These are phyloP conservation scores for Papilio helenus DNA, from an alignment of 1,140 invertebrate genomes.

Conservation along the genomic window DNA sequence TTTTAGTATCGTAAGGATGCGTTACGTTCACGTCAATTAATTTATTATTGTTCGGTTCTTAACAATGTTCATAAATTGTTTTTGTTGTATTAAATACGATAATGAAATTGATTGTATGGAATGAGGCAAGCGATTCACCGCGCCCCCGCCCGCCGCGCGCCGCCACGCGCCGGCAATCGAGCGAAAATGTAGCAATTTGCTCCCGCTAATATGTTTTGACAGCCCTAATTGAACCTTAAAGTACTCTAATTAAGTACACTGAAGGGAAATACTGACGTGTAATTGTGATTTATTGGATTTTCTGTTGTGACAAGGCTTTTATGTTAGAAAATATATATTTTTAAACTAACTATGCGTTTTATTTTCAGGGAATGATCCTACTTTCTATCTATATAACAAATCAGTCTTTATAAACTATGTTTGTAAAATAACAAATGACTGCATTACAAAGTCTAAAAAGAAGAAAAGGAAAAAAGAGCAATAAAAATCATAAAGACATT, in stretches of 20 bases:
- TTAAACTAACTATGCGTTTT: neutral
- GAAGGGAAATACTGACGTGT: conserved; percentile 30
- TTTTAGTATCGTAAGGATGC: neutral
- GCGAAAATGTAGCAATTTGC: conserved; percentile 34
- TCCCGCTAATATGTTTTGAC: conserved; percentile 51
- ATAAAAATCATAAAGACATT: too few relatives aligned
- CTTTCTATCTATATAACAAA: too few relatives aligned
- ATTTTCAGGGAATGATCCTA: neutral
- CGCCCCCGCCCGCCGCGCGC: neutral
- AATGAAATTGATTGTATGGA: conserved; percentile 28
- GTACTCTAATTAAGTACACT: conserved; percentile 41
- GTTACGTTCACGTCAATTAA: neutral
- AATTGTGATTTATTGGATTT: conserved; percentile 38
- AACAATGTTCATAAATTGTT: conserved; percentile 15
- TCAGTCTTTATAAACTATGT: too few relatives aligned
- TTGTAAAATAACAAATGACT: too few relatives aligned
- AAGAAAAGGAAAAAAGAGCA: too few relatives aligned
- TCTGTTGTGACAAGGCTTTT: conserved; percentile 21
- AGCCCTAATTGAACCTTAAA: conserved; percentile 47
- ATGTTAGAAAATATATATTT: neutral
- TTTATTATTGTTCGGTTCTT: neutral
- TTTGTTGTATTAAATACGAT: conserved; percentile 13
- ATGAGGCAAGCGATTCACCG: neutral
- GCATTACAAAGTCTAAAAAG: too few relatives aligned
- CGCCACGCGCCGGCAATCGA: conserved; percentile 45